Evolutionary conservation across 1,140 invertebrate genomes (phyloP).

Genomic region (Musca vetustissima): DNA sequence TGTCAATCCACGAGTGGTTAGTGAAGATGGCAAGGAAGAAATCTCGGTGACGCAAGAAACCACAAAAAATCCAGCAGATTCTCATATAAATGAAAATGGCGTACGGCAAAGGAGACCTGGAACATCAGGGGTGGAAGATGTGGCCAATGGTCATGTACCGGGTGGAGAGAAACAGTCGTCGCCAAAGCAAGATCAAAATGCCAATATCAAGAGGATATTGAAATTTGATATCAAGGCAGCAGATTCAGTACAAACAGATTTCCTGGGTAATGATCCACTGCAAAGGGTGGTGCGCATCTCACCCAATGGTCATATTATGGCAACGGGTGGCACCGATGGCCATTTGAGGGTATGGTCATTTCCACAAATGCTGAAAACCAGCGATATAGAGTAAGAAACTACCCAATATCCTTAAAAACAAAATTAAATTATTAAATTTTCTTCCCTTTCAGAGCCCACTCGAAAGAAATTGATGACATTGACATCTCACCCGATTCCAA

Average conservation of each 20-base stretch:
- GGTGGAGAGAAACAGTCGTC: not conserved
- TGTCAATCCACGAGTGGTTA: constrained; percentile 71
- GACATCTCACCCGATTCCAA: constrained; percentile 81
- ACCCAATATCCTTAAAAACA: too few relatives aligned
- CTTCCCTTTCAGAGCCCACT: constrained; percentile 63
- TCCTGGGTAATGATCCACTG: constrained; percentile 69
- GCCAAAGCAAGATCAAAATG: constrained; percentile 56
- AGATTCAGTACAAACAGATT: constrained; percentile 79
- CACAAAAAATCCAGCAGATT: constrained; percentile 33
- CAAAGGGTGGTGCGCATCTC: constrained; percentile 86
- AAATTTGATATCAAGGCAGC: constrained; percentile 71
- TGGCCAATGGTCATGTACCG: constrained; percentile 38
- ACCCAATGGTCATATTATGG: constrained; percentile 74
- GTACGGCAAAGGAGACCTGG: constrained; percentile 37
- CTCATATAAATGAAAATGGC: constrained; percentile 46
- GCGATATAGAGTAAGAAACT: constrained; percentile 62
- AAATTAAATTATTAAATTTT: not conserved
- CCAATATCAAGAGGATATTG: constrained; percentile 62
- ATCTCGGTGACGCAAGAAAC: constrained; percentile 5
- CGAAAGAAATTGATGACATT: constrained; percentile 86
- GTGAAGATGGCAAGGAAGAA: constrained; percentile 36
- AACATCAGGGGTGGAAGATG: constrained; percentile 41
- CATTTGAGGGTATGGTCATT: constrained; percentile 86
- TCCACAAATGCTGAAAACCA: constrained; percentile 71
- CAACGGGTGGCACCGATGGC: constrained; percentile 90